phyloP scores from a whole-genome alignment of 2,888 invertebrate genomes.

The Cryptocephalus moraei region DNA sequence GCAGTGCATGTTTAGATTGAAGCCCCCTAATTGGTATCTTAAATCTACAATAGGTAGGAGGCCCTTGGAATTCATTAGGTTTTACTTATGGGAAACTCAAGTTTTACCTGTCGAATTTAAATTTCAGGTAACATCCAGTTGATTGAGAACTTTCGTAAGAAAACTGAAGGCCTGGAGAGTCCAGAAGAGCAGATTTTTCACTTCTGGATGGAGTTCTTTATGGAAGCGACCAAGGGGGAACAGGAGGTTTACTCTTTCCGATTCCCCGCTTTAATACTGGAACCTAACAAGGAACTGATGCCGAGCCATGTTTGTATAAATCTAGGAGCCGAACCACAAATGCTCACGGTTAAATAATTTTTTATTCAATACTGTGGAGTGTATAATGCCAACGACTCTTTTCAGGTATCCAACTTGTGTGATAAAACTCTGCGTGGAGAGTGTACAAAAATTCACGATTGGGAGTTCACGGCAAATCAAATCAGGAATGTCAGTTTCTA shows the following conservation, averaged over 20 bases:
- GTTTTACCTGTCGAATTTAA: background rate
- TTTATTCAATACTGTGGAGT: background rate
- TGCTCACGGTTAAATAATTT: constrained; percentile 63
- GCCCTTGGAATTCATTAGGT: background rate
- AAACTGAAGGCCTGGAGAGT: constrained; percentile 60
- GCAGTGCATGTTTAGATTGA: constrained; percentile 75
- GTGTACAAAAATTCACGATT: constrained; percentile 83
- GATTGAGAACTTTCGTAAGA: constrained; percentile 83
- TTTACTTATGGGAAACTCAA: constrained; percentile 6
- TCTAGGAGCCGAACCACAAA: constrained; percentile 86
- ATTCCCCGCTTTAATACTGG: constrained; percentile 84
- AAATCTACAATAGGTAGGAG: constrained; percentile 53
- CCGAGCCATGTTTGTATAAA: constrained; percentile 95
- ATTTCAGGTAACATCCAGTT: constrained; percentile 43
- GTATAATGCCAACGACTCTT: constrained; percentile 1
- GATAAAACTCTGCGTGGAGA: constrained; percentile 63
- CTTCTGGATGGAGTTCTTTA: constrained; percentile 98
- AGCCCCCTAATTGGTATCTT: constrained; percentile 88
- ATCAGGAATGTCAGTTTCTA: constrained; percentile 88
- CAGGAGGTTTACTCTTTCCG: constrained; percentile 66
- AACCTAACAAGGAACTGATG: constrained; percentile 87
- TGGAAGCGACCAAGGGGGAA: constrained; percentile 80
- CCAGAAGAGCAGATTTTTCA: constrained; percentile 79
- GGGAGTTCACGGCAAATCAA: constrained; percentile 84
- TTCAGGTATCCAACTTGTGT: constrained; percentile 57